phyloP scores from a whole-genome alignment of 2,888 invertebrate genomes.

The Heliconius ismenius region DNA sequence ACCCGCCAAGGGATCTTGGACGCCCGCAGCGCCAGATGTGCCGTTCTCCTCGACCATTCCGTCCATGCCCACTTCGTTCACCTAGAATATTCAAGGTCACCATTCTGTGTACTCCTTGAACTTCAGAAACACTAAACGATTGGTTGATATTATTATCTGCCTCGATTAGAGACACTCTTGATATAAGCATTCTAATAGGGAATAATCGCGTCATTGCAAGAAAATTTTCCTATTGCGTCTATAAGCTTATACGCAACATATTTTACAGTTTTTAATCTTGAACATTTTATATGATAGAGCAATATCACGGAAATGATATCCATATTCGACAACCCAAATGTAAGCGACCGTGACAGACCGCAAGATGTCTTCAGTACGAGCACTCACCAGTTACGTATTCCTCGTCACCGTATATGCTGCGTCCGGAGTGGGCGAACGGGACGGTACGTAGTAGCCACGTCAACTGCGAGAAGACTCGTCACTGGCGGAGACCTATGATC shows the following conservation, averaged over 20 bases:
- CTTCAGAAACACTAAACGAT: slow-evolving; percentile 55
- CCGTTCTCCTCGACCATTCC: slow-evolving; percentile 96
- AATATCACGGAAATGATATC: slow-evolving; percentile 59
- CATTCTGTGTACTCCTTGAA: slow-evolving; percentile 73
- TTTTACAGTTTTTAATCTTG: slow-evolving; percentile 53
- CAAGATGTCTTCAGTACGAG: slow-evolving; percentile 81
- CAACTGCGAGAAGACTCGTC: slow-evolving; percentile 93
- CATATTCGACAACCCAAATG: slow-evolving; percentile 72
- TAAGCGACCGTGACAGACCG: slow-evolving; percentile 78
- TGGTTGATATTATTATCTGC: slow-evolving; percentile 51
- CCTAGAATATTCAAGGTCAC: slow-evolving; percentile 84
- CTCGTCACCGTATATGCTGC: slow-evolving; percentile 96
- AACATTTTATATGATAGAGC: slow-evolving; percentile 50
- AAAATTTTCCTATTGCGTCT: slow-evolving; percentile 77
- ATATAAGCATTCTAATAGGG: slow-evolving; percentile 61
- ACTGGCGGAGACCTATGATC: slow-evolving; percentile 89
- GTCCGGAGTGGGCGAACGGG: slow-evolving; percentile 95
- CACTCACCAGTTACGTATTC: slow-evolving; percentile 96
- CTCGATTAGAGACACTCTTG: slow-evolving; percentile 62
- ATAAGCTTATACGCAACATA: slow-evolving; percentile 63
- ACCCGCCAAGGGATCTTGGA: slow-evolving; percentile 66
- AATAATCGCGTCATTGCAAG: slow-evolving; percentile 72
- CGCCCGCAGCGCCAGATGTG: slow-evolving; percentile 69
- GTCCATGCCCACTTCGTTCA: slow-evolving; percentile 89
- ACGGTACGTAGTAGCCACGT: slow-evolving; percentile 96